Evolutionary conservation across 2,113 vertebrate species (phyloP).

Genomic region (Phrynocephalus versicolor): DNA sequence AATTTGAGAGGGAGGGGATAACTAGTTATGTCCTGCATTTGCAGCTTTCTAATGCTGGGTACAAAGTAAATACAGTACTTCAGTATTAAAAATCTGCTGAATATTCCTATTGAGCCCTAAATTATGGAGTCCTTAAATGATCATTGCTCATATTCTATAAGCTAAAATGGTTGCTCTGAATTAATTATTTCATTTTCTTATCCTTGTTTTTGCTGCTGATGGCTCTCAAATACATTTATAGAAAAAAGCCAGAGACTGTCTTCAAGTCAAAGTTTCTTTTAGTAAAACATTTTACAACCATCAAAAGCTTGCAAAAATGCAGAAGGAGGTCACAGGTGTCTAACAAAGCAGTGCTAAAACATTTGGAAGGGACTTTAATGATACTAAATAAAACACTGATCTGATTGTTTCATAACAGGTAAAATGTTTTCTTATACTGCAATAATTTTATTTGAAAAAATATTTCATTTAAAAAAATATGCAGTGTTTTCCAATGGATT

Average conservation of each 20-base stretch:
- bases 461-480: too few relatives aligned
- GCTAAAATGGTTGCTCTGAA: background rate
- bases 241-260: background rate
- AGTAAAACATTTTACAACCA: background rate
- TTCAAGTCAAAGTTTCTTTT: background rate
- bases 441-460: too few relatives aligned
- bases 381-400: background rate
- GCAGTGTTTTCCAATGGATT: background rate
- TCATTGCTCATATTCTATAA: background rate
- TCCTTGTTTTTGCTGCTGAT: background rate
- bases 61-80: background rate
- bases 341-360: background rate
- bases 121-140: background rate
- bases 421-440: background rate
- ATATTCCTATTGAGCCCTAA: background rate
- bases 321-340: background rate
- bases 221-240: background rate
- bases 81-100: background rate
- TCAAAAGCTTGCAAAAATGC: background rate
- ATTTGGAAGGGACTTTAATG: background rate
- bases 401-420: background rate
- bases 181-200: background rate
- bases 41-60: background rate
- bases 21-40: too few relatives aligned
- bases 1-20: background rate